These are phyloP conservation scores for Scotopteryx bipunctaria DNA, from an alignment of 2,888 invertebrate genomes.

Conservation along the genomic window DNA sequence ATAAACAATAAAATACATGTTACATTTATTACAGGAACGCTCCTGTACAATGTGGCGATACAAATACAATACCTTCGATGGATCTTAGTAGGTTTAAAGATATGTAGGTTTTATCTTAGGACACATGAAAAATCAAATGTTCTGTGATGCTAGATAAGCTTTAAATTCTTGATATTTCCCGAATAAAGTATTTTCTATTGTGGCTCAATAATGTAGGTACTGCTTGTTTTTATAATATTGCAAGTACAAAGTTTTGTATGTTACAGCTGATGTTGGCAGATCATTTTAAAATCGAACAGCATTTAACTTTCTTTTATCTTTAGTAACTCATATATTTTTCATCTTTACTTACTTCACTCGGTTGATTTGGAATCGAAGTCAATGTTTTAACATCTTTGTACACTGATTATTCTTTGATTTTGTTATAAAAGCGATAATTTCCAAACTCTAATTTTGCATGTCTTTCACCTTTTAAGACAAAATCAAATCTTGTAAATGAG, in stretches of 20 bases:
- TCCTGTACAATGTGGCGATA: constrained; percentile 84
- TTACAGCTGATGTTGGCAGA: constrained; percentile 9
- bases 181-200: too few species aligned
- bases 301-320: constrained; percentile 10
- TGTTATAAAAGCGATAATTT: constrained; percentile 57
- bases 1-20: too few species aligned
- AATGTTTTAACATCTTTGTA: constrained; percentile 28
- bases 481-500: constrained; percentile 47
- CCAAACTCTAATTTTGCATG: constrained; percentile 46
- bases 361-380: not conserved
- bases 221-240: constrained; percentile 15
- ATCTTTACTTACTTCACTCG: not conserved
- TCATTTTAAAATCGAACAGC: constrained; percentile 21
- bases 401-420: constrained; percentile 56
- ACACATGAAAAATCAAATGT: constrained; percentile 38
- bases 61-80: constrained; percentile 82
- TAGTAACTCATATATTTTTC: constrained; percentile 20
- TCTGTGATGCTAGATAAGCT: constrained; percentile 37
- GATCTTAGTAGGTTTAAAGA: constrained; percentile 86
- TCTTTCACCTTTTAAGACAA: constrained; percentile 57
- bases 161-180: too few species aligned
- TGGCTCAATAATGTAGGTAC: not conserved
- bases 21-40: constrained; percentile 84
- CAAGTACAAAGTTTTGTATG: constrained; percentile 12
- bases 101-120: constrained; percentile 36